Conservation (phyloP, 2,797 vertebrate species). For the Lutjanus campechanus region DNA sequence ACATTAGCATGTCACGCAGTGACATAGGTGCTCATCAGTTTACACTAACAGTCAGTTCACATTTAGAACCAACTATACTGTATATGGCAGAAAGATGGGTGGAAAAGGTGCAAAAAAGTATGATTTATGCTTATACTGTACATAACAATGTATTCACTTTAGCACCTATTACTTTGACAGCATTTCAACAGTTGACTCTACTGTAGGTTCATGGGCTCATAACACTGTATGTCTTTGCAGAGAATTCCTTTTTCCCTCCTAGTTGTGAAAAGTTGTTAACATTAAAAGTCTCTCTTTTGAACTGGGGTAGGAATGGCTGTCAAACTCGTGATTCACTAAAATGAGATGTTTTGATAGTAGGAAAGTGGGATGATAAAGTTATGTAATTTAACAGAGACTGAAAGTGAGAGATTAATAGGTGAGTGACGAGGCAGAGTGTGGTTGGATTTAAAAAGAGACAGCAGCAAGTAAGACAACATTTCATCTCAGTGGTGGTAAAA, state of each 20-base stretch:
- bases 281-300: background rate
- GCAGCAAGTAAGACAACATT: background rate
- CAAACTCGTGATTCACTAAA: slow-evolving; percentile 16
- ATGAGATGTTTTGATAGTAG: background rate
- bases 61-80: background rate
- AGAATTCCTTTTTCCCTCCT: background rate
- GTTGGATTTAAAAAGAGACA: background rate
- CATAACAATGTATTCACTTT: background rate
- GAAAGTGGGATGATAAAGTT: background rate
- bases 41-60: background rate
- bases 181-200: background rate
- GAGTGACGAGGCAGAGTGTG: background rate
- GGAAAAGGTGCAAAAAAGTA: background rate
- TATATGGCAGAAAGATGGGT: background rate
- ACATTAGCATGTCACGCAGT: background rate
- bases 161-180: background rate
- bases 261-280: background rate
- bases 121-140: background rate
- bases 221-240: background rate
- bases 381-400: background rate
- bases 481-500: background rate
- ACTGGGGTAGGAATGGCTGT: background rate
- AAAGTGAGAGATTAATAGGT: slow-evolving; percentile 5
- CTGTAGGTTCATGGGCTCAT: background rate
- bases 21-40: slow-evolving; percentile 7